Percentiles rank a stretch among this genome's conserved stretches.
Evolutionary conservation across 1,140 invertebrate species (phyloP).

Genomic region (Physella acuta): DNA sequence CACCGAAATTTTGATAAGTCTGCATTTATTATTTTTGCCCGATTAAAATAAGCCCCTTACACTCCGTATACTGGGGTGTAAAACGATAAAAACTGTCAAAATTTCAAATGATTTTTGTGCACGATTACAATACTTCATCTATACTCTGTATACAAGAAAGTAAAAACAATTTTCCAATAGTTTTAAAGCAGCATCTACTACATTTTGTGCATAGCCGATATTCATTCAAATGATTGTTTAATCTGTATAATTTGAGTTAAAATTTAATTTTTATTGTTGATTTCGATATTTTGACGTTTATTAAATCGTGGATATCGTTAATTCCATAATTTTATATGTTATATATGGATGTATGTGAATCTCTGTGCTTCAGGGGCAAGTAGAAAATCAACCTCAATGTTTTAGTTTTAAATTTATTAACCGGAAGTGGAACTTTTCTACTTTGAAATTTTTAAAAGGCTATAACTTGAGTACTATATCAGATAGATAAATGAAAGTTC

Average conservation of each 20-base stretch:
- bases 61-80: background rate
- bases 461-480: too few species aligned
- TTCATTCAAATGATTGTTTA: constrained; percentile 4
- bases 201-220: background rate
- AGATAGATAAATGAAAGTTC: too few species aligned
- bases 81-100: too few species aligned
- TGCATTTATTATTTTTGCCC: too few species aligned
- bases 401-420: too few species aligned
- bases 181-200: background rate
- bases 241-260: background rate
- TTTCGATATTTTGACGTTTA: background rate
- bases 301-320: background rate
- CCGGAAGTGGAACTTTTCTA: too few species aligned
- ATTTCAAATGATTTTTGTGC: too few species aligned
- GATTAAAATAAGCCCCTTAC: background rate
- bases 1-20: too few species aligned
- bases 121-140: too few species aligned
- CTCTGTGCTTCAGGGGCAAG: constrained; percentile 3
- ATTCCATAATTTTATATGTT: constrained; percentile 17
- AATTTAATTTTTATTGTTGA: background rate
- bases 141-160: too few species aligned
- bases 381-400: constrained; percentile 6
- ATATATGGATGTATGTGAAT: constrained; percentile 13
- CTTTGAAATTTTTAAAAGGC: too few species aligned
- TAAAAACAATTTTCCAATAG: too few species aligned